Percentiles rank a stretch among this genome's conserved stretches.
Evolutionary conservation across 2,113 vertebrate genomes (phyloP).

Genomic region (Gopherus flavomarginatus): DNA sequence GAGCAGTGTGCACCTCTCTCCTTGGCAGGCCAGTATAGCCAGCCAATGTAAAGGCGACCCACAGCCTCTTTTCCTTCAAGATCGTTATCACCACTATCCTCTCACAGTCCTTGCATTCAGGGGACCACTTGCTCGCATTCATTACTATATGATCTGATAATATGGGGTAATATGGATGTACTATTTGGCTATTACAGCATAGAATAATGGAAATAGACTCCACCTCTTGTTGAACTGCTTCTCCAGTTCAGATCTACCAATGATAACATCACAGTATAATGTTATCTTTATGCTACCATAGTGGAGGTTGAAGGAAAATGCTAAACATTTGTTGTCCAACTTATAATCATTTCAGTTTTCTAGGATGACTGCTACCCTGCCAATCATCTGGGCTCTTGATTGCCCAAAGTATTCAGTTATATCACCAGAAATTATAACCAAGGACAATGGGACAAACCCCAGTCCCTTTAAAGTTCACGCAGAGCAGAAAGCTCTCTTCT

Average conservation of each 20-base stretch:
- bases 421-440: background rate
- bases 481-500: background rate
- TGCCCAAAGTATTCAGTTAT: background rate
- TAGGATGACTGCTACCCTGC: background rate
- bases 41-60: background rate
- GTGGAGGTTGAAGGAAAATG: background rate
- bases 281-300: background rate
- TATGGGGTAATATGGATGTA: background rate
- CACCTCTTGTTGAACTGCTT: background rate
- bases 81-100: background rate
- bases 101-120: background rate
- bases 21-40: background rate
- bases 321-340: background rate
- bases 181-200: background rate
- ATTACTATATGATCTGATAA: background rate
- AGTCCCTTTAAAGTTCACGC: background rate
- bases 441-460: background rate
- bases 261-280: background rate
- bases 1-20: background rate
- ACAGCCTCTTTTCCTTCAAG: background rate
- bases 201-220: background rate
- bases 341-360: background rate
- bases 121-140: background rate
- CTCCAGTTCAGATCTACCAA: background rate
- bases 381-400: background rate